These are phyloP conservation scores for Venturia canescens DNA, from an alignment of 1,140 invertebrate genomes.

Conservation along the genomic window DNA sequence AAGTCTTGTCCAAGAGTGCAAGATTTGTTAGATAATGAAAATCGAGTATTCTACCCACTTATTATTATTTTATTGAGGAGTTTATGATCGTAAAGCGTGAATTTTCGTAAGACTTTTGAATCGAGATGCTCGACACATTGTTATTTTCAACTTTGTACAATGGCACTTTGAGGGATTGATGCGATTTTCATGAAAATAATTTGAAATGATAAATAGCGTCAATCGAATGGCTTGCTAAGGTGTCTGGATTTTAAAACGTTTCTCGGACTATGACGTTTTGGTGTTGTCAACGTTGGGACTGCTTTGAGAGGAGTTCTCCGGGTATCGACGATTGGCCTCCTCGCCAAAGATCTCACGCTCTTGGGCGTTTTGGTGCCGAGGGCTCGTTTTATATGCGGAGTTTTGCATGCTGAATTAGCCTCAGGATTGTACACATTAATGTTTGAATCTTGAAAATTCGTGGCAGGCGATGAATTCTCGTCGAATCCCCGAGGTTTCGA, in stretches of 20 bases:
- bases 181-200: background rate
- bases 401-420: constrained; percentile 61
- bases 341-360: constrained; percentile 67
- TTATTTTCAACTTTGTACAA: background rate
- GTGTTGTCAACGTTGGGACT: constrained; percentile 66
- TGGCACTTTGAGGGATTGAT: constrained; percentile 7
- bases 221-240: constrained; percentile 56
- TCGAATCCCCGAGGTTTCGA: constrained; percentile 9
- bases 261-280: constrained; percentile 70
- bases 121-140: background rate
- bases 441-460: constrained; percentile 51
- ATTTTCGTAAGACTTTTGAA: background rate
- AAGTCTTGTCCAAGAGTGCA: too few species aligned
- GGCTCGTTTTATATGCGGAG: constrained; percentile 73
- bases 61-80: too few species aligned
- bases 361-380: constrained; percentile 71
- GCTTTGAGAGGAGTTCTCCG: constrained; percentile 73
- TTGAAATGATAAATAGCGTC: constrained; percentile 42
- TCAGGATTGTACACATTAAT: constrained; percentile 59
- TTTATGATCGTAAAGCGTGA: too few species aligned
- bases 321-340: constrained; percentile 62
- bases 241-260: constrained; percentile 64
- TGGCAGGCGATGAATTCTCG: background rate
- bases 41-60: too few species aligned
- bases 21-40: too few species aligned